Percentiles rank a stretch among this genome's conserved stretches.
Evolutionary conservation across 2,888 invertebrate genomes (phyloP).

Genomic region (Tinea semifulvella): DNA sequence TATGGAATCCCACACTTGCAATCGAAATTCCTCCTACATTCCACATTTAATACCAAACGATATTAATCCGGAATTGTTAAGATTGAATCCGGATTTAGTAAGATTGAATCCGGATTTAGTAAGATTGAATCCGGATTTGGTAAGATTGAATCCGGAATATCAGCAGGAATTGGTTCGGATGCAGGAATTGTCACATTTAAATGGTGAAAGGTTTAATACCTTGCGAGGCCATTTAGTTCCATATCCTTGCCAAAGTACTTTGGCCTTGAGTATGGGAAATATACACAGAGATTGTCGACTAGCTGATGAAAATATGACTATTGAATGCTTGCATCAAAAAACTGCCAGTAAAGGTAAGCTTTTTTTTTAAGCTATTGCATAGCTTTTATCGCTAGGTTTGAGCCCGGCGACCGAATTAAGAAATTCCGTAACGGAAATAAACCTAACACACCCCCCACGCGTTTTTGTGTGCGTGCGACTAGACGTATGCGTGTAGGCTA

Average conservation of each 20-base stretch:
- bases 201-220: slow-evolving; percentile 43
- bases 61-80: slow-evolving; percentile 26
- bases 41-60: slow-evolving; percentile 26
- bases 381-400: no score
- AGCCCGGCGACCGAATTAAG: no score
- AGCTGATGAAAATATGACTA: slow-evolving; percentile 33
- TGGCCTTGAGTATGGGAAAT: slow-evolving; percentile 49
- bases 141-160: slow-evolving; percentile 18
- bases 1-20: slow-evolving; percentile 31
- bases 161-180: slow-evolving; percentile 34
- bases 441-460: no score
- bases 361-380: slow-evolving; percentile 22
- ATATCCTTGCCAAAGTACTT: slow-evolving; percentile 38
- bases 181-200: slow-evolving; percentile 23
- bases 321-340: slow-evolving; percentile 53
- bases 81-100: slow-evolving; percentile 25
- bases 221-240: slow-evolving; percentile 54
- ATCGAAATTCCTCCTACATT: slow-evolving; percentile 37
- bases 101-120: slow-evolving; percentile 19
- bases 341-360: slow-evolving; percentile 45
- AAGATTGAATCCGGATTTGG: slow-evolving; percentile 23
- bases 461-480: no score
- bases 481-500: no score
- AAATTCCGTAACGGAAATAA: no score
- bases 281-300: slow-evolving; percentile 44